Percentiles rank a stretch among this genome's conserved stretches.
Conservation (phyloP, 2,888 invertebrate species). For the Epirrita christyi region DNA sequence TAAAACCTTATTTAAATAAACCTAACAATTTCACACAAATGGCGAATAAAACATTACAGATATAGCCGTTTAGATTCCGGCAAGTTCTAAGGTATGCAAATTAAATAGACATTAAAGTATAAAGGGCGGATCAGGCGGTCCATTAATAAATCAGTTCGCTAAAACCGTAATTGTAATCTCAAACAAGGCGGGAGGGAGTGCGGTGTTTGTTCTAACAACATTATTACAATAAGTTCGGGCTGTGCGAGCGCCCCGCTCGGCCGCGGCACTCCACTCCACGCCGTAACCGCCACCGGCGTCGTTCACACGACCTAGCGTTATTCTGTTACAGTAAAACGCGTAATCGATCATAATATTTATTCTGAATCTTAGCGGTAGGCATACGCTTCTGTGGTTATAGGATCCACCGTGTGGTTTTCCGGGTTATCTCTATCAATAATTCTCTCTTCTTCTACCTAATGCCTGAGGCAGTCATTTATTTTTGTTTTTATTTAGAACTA, state of each 20-base stretch:
- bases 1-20: slow-evolving; percentile 24
- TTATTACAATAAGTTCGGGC: slow-evolving; percentile 83
- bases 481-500: not conserved
- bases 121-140: slow-evolving; percentile 82
- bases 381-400: slow-evolving; percentile 18
- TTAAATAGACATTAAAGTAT: slow-evolving; percentile 83
- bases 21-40: slow-evolving; percentile 15
- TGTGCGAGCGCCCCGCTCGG: slow-evolving; percentile 43
- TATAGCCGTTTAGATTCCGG: slow-evolving; percentile 34
- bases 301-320: slow-evolving; percentile 57
- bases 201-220: slow-evolving; percentile 83
- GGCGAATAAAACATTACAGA: slow-evolving; percentile 23
- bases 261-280: slow-evolving; percentile 4
- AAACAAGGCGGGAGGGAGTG: slow-evolving; percentile 77
- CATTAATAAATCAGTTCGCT: slow-evolving; percentile 85
- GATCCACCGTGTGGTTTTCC: slow-evolving; percentile 16
- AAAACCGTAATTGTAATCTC: slow-evolving; percentile 85
- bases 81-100: slow-evolving; percentile 62
- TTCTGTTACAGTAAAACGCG: slow-evolving; percentile 37
- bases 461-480: not conserved
- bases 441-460: not conserved
- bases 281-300: slow-evolving; percentile 53
- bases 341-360: slow-evolving; percentile 31
- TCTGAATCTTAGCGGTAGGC: slow-evolving; percentile 21
- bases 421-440: slow-evolving; percentile 12